These are phyloP conservation scores for Isoperla grammatica DNA, from an alignment of 2,888 invertebrate species.

Conservation along the genomic window DNA sequence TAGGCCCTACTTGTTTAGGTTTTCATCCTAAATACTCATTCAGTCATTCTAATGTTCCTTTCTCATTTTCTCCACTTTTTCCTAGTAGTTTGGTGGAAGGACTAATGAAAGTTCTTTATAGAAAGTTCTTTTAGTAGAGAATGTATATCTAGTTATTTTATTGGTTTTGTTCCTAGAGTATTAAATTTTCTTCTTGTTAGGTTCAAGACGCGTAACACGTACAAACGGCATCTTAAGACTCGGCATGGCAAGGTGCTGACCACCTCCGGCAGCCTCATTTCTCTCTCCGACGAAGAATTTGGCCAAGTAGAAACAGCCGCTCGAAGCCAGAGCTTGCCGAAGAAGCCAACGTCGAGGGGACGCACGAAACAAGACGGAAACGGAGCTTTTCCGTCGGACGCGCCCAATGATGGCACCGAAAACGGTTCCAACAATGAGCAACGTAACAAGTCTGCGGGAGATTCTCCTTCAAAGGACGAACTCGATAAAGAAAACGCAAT, in stretches of 20 bases:
- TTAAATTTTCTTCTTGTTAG: constrained; percentile 34
- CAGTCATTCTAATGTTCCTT: no score
- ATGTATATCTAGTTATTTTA: no score
- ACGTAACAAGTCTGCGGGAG: no score
- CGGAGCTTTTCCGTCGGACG: background rate
- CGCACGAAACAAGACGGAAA: constrained; percentile 10
- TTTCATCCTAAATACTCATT: no score
- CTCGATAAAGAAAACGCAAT: background rate
- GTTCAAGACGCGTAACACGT: constrained; percentile 56
- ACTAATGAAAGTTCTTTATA: no score
- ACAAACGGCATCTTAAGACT: constrained; percentile 53
- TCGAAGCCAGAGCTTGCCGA: constrained; percentile 14
- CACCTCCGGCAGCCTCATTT: constrained; percentile 46
- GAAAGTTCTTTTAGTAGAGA: no score
- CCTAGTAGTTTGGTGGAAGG: no score
- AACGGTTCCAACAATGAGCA: background rate
- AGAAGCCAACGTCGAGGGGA: background rate
- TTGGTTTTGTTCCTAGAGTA: no score
- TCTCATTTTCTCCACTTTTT: background rate
- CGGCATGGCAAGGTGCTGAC: constrained; percentile 53
- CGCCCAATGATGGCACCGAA: background rate
- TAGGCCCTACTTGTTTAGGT: no score
- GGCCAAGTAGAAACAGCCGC: constrained; percentile 42
- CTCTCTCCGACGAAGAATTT: constrained; percentile 47
- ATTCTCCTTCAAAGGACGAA: background rate